Evolutionary conservation across 2,113 vertebrate genomes (phyloP).

Genomic region (Ictalurus punctatus): DNA sequence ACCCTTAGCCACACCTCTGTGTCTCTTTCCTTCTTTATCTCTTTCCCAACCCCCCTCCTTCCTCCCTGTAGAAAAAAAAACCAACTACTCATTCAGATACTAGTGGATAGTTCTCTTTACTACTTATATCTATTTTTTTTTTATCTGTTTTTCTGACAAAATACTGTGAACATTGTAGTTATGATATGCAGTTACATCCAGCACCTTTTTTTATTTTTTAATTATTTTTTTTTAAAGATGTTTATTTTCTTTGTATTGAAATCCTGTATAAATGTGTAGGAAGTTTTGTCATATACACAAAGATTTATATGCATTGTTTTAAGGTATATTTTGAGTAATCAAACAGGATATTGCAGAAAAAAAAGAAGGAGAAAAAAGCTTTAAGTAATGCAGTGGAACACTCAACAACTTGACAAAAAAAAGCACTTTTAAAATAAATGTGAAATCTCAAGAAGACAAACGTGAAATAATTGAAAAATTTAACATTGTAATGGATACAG

Average conservation of each 20-base stretch:
- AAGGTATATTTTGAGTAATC: neutral
- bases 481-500: neutral
- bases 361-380: neutral
- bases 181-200: neutral
- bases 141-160: neutral
- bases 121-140: neutral
- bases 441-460: neutral
- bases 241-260: neutral
- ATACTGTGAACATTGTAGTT: neutral
- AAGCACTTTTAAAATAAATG: neutral
- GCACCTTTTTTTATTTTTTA: neutral
- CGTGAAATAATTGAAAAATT: neutral
- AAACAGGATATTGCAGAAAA: neutral
- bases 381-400: neutral
- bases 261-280: neutral
- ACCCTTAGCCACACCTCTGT: constrained; percentile 68
- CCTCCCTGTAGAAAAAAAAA: neutral
- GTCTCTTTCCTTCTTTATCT: constrained; percentile 31
- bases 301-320: neutral
- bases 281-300: neutral
- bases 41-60: neutral
- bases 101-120: neutral
- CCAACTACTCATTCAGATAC: constrained; percentile 44
- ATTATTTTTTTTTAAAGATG: too few relatives aligned
- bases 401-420: neutral